These are phyloP conservation scores for Galeopterus variegatus DNA, from an alignment of 2,113 vertebrate species.

Conservation along the genomic window DNA sequence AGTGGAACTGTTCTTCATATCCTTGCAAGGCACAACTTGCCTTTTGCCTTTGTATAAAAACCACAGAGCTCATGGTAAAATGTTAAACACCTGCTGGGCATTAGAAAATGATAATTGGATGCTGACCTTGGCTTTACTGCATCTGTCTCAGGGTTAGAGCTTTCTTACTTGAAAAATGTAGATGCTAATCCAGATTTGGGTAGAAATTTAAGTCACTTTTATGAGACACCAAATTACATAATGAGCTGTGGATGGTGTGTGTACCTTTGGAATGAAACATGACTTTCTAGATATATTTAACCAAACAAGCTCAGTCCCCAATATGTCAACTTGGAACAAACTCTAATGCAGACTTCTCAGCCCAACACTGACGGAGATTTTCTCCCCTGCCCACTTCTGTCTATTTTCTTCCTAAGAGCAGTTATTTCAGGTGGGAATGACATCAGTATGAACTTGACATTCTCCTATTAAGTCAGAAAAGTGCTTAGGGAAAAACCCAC, in stretches of 20 bases:
- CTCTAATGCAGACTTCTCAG: background rate
- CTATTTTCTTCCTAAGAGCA: conserved; percentile 2
- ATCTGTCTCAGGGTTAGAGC: background rate
- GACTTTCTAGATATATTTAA: conserved; percentile 46
- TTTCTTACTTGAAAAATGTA: background rate
- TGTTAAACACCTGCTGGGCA: background rate
- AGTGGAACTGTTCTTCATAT: background rate
- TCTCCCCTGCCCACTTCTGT: background rate
- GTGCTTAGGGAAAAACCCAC: background rate
- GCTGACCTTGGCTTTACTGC: background rate
- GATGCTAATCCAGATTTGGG: background rate
- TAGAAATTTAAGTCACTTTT: conserved; percentile 52
- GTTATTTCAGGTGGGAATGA: conserved; percentile 45
- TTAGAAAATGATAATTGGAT: background rate
- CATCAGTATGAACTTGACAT: conserved; percentile 54
- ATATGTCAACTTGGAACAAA: background rate
- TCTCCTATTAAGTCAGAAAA: conserved; percentile 56
- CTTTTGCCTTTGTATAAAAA: conserved; percentile 49
- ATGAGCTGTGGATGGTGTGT: background rate
- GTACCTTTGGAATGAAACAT: conserved; percentile 1
- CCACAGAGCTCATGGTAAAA: background rate
- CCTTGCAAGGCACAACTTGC: background rate
- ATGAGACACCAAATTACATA: conserved; percentile 13
- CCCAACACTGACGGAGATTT: background rate
- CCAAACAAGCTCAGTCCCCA: background rate